Percentiles rank a stretch among this genome's conserved stretches.
Evolutionary conservation across 2,888 invertebrate genomes (phyloP).

Genomic region (Drosophila longiperda): DNA sequence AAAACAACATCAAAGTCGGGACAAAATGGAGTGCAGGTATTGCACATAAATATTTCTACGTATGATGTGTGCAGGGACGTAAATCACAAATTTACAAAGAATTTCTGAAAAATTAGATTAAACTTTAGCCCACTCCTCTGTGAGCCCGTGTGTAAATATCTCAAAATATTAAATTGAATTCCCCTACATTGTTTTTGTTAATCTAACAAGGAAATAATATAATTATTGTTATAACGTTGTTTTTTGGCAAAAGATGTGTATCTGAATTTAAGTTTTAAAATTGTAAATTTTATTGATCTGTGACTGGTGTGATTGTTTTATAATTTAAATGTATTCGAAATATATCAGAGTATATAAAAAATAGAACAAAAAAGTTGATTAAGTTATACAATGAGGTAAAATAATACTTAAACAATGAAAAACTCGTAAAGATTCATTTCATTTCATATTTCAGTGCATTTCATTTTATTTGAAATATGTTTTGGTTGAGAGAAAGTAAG

Average conservation of each 20-base stretch:
- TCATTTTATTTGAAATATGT: neutral
- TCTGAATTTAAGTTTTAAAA: neutral
- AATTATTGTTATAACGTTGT: slow-evolving; percentile 33
- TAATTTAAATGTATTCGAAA: neutral
- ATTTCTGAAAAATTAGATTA: neutral
- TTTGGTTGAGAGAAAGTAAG: neutral
- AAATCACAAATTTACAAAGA: neutral
- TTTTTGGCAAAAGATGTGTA: neutral
- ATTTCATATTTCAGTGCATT: neutral
- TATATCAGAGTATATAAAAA: neutral
- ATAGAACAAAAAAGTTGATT: neutral
- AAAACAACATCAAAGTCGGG: slow-evolving; percentile 15
- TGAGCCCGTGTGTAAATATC: neutral
- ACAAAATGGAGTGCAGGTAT: slow-evolving; percentile 6
- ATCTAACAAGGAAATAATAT: slow-evolving; percentile 47
- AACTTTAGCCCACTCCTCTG: neutral
- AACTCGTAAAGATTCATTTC: neutral
- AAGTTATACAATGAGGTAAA: neutral
- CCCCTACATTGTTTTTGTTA: slow-evolving; percentile 8
- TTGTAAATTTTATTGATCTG: neutral
- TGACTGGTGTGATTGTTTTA: neutral
- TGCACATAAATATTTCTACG: slow-evolving; percentile 28
- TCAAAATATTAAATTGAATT: slow-evolving; percentile 39
- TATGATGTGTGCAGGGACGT: slow-evolving; percentile 9
- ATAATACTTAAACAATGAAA: no score